Base-by-base conservation (phyloP, 2,888 invertebrate species). In the Masnerella sp. region DNA sequence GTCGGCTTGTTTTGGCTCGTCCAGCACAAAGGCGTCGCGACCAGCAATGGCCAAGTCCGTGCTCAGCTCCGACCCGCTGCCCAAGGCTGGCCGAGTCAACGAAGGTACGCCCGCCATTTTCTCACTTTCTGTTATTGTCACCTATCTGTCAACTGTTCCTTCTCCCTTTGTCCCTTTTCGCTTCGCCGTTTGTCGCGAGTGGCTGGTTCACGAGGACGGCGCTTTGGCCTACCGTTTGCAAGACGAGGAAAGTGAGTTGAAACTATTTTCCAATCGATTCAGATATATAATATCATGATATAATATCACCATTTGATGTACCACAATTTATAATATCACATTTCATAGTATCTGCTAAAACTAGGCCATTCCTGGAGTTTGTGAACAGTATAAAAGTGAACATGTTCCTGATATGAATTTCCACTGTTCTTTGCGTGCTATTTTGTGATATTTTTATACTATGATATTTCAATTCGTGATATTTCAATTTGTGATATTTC, bases 171-270 rank as follows among this genome's bases (percentile, higher is more conserved):
- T n/a, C 8, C 40, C 9, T 14, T 30, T 20, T 40, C 32, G 5
- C 32, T 30, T 89, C 88, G 54, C 89, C 93, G 94, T 95, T 67
- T 93, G 95, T 83, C 91, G 93, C 79, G 93, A 95, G 88, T 95
- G 95, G 94, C 89, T 93, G 79, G 93, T 95, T 25, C 92, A 94
- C 81, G 95, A 95, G 88, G 95, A 95, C 87, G 93, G 93, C 76
- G 95, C 94, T 12, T 86, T 95, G 81, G 95, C 95, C 5, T 93
- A 95, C 87, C 91, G 91, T 78, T 89, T 95, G 25, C 95, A 95
- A 87, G 92, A 92, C 81, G 91, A 95, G 89, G 95, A 95, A 89
- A 94, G 95, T 91, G 89, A 89, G 22, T 45, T 12, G 15, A 20
- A 12, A 20, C 28, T 12, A 1, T 14, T 38, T 49, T 34, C n/a